Base-by-base conservation (phyloP, 2,888 invertebrate species). In the Mesorhabditis spiculigera region DNA sequence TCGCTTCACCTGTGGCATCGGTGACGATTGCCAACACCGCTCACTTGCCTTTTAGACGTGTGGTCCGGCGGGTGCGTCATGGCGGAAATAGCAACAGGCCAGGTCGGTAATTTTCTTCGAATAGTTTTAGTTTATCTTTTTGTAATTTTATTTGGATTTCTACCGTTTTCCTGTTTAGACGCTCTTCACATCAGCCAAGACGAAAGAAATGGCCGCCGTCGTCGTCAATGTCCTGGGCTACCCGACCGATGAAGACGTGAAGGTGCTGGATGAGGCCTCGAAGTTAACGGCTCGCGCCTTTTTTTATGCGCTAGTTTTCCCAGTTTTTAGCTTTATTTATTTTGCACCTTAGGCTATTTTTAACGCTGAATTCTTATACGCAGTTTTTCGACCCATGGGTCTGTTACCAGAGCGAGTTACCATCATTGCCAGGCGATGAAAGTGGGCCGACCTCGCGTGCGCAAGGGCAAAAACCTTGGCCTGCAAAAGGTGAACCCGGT, bases 21-120 rank as follows among this genome's bases (percentile, higher is more conserved):
- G 75, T 79, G 8, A 13, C 8, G 8, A 13, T 6, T 5, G 50
- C 28, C 13, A 16, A 63, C 13, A 45, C 5, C 43, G 3, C 4
- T 62, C 13, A 13, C 43, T 66, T 43, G 6, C 4, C 6, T 69
- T 73, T 68, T 68, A 78, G 82, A 82, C 65, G 65, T 72, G 50
- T 83, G 83, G 83, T 76, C 83, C 8, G 78, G 77, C n/a, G 79
- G 75, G 5, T 81, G 82, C 58, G 79, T 81, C n/a, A 68, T 78
- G 16, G 77, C 74, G 16, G 81, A 82, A 64, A 69, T 83, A 43
- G 69, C 74, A 8, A 69, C 74, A 4, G 71, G 72, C 5, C 8
- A 50, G 58, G 58, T 50, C n/a, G 10, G 58, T 50, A 50, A n/a
- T n/a, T 1, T 13, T 50, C 3, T 50, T 50, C n/a, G 58, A 50